phyloP scores from a whole-genome alignment of 2,888 invertebrate genomes.

The Lasioglossum lativentre region DNA sequence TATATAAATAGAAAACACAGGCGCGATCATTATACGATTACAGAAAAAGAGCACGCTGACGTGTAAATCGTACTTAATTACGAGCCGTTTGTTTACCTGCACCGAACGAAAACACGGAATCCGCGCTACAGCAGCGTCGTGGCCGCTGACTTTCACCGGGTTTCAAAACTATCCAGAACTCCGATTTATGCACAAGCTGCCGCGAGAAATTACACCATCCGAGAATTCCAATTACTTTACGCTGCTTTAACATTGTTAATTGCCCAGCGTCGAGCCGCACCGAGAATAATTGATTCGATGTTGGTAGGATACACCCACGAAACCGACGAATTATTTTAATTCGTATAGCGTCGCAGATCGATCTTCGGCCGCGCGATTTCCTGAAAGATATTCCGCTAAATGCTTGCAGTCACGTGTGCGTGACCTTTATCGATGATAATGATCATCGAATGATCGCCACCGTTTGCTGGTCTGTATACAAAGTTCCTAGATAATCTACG shows the following conservation, averaged over 20 bases:
- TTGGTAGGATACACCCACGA: neutral
- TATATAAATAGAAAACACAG: neutral
- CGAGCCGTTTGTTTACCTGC: conserved; percentile 7
- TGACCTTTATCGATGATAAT: neutral
- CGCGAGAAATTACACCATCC: conserved; percentile 20
- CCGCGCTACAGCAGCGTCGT: neutral
- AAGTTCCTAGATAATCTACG: neutral
- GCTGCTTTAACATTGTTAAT: conserved; percentile 25
- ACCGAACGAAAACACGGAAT: conserved; percentile 24
- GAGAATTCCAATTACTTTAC: conserved; percentile 40
- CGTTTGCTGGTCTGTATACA: neutral
- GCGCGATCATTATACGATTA: neutral
- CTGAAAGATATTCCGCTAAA: neutral
- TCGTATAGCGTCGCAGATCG: neutral
- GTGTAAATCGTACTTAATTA: conserved; percentile 8
- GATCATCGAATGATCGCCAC: neutral
- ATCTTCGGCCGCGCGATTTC: neutral
- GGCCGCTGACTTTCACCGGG: conserved; percentile 5
- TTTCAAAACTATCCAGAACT: conserved; percentile 34
- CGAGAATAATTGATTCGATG: neutral
- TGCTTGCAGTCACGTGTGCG: neutral
- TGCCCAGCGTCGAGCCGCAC: neutral
- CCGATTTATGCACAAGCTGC: conserved; percentile 14
- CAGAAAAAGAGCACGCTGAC: neutral
- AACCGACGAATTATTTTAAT: neutral